phyloP scores from a whole-genome alignment of 30 jellyfish, hydroid and myxozoan species.

The Hydractinia symbiolongicarpus region DNA sequence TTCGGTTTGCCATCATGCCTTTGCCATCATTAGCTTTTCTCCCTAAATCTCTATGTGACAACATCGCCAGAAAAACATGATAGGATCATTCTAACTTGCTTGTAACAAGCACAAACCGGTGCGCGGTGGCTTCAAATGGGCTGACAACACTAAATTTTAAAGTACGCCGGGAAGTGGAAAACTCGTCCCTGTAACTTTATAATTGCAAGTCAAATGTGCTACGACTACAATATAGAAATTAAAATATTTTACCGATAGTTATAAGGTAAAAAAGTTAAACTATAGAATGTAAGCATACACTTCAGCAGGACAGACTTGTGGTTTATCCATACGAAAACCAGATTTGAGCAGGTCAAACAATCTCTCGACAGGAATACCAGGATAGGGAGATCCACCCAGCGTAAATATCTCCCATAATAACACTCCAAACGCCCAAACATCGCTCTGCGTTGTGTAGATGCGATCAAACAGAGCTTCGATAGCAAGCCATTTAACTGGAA shows the following conservation, averaged over 20 bases:
- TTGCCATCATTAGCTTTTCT: background rate
- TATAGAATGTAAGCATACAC: constrained; percentile 31
- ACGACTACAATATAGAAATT: background rate
- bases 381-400: constrained; percentile 93
- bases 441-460: constrained; percentile 88
- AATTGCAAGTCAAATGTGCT: background rate
- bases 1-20: background rate
- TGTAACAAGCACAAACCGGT: background rate
- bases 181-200: too few relatives aligned
- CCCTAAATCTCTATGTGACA: background rate
- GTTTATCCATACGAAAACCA: constrained; percentile 87
- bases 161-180: too few relatives aligned
- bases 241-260: background rate
- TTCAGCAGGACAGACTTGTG: constrained; percentile 66
- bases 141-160: too few relatives aligned
- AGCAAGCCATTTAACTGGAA: constrained; percentile 98
- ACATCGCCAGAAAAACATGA: background rate
- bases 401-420: constrained; percentile 89
- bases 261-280: background rate
- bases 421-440: constrained; percentile 97
- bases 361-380: constrained; percentile 85
- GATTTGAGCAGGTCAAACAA: constrained; percentile 65
- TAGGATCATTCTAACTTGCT: background rate
- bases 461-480: constrained; percentile 92
- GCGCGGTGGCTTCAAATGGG: too few relatives aligned